These are phyloP conservation scores for Cheilinus undulatus DNA, from an alignment of 2,113 vertebrate species.

Conservation along the genomic window DNA sequence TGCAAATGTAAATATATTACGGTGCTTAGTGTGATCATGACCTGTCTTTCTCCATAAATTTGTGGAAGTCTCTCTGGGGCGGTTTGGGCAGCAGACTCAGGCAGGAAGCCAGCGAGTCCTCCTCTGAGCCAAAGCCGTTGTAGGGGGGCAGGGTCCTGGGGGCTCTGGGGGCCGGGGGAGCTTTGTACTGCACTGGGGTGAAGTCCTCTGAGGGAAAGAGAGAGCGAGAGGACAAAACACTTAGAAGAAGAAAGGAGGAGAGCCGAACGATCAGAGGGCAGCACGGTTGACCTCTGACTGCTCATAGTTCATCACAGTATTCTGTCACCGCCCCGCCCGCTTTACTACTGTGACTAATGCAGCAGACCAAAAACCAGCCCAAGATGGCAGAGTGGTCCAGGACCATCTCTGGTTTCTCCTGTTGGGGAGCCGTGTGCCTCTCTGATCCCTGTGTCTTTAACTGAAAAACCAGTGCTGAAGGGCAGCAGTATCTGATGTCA, in stretches of 20 bases:
- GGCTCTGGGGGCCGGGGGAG: slow-evolving; percentile 74
- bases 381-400: slow-evolving; percentile 45
- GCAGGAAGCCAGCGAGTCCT: slow-evolving; percentile 91
- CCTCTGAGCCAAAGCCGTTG: slow-evolving; percentile 93
- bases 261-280: slow-evolving; percentile 31
- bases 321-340: slow-evolving; percentile 35
- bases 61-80: slow-evolving; percentile 84
- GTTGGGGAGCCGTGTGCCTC: slow-evolving; percentile 17
- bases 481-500: slow-evolving; percentile 47
- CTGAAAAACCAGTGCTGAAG: slow-evolving; percentile 1
- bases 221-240: slow-evolving; percentile 36
- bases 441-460: slow-evolving; percentile 21
- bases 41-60: slow-evolving; percentile 92
- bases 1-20: no score
- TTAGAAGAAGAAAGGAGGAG: slow-evolving; percentile 41
- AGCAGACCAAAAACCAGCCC: slow-evolving; percentile 45
- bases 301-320: slow-evolving; percentile 63
- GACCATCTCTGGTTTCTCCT: slow-evolving; percentile 57
- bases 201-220: slow-evolving; percentile 85
- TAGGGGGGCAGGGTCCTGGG: slow-evolving; percentile 87
- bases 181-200: slow-evolving; percentile 84
- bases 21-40: slow-evolving; percentile 57
- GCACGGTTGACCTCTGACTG: slow-evolving; percentile 40
- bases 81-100: slow-evolving; percentile 81
- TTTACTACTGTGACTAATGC: slow-evolving; percentile 73